Conservation (phyloP, 2,888 invertebrate genomes). For the Zygaena filipendulae region DNA sequence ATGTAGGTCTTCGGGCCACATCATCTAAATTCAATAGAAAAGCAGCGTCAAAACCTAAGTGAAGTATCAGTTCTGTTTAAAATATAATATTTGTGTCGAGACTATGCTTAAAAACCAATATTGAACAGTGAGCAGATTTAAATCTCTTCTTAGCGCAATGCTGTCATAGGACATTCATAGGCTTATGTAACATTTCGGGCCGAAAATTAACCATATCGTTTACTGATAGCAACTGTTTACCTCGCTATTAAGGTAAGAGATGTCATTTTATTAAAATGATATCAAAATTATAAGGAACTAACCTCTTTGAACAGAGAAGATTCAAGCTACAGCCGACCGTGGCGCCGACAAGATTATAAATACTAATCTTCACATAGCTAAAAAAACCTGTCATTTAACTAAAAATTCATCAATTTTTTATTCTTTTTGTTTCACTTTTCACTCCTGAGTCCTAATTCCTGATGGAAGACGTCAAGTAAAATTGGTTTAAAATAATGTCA, state of each 20-base stretch:
- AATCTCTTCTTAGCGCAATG: too few species aligned
- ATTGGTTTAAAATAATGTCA: too few species aligned
- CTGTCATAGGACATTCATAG: slow-evolving; percentile 55
- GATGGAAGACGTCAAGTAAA: too few species aligned
- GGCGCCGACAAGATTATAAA: too few species aligned
- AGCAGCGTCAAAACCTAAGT: slow-evolving; percentile 49
- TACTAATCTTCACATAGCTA: slow-evolving; percentile 32
- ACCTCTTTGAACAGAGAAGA: too few species aligned
- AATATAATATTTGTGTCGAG: slow-evolving; percentile 28
- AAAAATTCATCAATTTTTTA: slow-evolving; percentile 7
- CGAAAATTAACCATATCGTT: slow-evolving; percentile 41
- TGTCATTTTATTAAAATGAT: slow-evolving; percentile 20
- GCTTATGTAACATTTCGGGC: slow-evolving; percentile 61
- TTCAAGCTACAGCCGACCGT: too few species aligned
- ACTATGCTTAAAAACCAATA: slow-evolving; percentile 44
- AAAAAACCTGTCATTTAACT: slow-evolving; percentile 6
- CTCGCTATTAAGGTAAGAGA: slow-evolving; percentile 48
- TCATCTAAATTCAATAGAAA: slow-evolving; percentile 28
- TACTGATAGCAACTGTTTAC: slow-evolving; percentile 47
- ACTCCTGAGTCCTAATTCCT: too few species aligned
- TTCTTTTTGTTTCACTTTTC: too few species aligned
- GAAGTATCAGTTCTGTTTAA: slow-evolving; percentile 45
- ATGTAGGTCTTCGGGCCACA: slow-evolving; percentile 54
- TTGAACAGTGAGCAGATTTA: too few species aligned
- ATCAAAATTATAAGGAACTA: slow-evolving; percentile 15